These are phyloP conservation scores for Nixonia krombeini DNA, from an alignment of 1,140 invertebrate species.

Conservation along the genomic window DNA sequence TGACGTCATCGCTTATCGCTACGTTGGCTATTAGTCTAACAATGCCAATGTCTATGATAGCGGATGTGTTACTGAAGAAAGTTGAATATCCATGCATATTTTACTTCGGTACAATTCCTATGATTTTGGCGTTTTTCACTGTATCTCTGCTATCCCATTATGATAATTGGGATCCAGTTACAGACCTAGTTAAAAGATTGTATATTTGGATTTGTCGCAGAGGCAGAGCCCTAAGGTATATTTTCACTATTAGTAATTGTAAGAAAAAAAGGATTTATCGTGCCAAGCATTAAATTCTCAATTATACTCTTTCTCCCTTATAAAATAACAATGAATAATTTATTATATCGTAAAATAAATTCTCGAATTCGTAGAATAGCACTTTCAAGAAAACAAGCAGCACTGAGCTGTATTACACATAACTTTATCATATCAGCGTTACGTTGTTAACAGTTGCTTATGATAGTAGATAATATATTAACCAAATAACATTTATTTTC, in stretches of 20 bases:
- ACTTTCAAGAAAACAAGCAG: too few species aligned
- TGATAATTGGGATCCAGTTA: conserved; percentile 88
- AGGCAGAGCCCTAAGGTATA: conserved; percentile 71
- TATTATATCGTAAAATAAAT: too few species aligned
- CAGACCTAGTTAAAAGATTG: conserved; percentile 76
- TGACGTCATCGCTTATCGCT: conserved; percentile 89
- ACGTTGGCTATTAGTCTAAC: conserved; percentile 87
- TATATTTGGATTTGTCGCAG: conserved; percentile 73
- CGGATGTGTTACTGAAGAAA: conserved; percentile 83
- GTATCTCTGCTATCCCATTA: conserved; percentile 84
- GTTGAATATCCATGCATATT: conserved; percentile 82
- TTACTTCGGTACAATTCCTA: conserved; percentile 85
- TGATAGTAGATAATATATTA: too few species aligned
- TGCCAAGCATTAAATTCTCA: too few species aligned
- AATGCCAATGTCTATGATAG: conserved; percentile 88
- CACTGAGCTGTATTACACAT: too few species aligned
- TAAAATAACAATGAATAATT: neutral
- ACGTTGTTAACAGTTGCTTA: too few species aligned
- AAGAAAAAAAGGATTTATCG: too few species aligned
- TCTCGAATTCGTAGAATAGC: too few species aligned
- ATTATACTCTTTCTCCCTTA: neutral
- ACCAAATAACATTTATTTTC: too few species aligned
- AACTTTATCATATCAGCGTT: too few species aligned
- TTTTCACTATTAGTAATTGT: too few species aligned
- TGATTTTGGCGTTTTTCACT: conserved; percentile 84